phyloP scores from a whole-genome alignment of 2,113 vertebrate species.

The Ptilorrhoa leucosticta region DNA sequence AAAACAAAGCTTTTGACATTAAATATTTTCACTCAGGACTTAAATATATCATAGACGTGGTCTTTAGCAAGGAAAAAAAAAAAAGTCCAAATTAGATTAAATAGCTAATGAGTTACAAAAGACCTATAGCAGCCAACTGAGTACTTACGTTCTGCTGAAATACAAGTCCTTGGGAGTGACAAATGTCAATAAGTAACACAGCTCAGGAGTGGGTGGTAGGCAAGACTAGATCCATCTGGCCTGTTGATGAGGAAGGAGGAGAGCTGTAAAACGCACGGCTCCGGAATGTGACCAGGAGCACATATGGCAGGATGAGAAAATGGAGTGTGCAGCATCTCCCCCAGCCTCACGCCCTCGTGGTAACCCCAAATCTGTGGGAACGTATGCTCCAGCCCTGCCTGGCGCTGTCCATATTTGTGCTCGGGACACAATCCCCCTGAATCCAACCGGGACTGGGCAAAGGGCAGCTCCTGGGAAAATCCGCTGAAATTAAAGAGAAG shows the following conservation, averaged over 20 bases:
- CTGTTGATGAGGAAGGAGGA: neutral
- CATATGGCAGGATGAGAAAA: neutral
- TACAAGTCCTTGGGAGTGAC: neutral
- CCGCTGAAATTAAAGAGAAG: neutral
- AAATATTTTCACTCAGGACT: neutral
- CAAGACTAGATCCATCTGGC: conserved; percentile 19
- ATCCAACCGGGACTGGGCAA: neutral
- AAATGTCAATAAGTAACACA: neutral
- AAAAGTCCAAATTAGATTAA: neutral
- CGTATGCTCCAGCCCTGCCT: neutral
- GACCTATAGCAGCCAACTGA: neutral
- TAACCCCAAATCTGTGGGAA: neutral
- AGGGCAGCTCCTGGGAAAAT: neutral
- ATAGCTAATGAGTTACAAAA: neutral
- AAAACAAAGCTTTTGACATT: neutral
- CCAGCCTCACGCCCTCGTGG: neutral
- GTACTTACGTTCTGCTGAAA: neutral
- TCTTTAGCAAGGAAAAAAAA: neutral
- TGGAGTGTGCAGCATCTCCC: neutral
- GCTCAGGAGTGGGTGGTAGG: neutral
- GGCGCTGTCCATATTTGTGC: rapidly evolving
- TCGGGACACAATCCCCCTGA: neutral
- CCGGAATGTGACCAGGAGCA: neutral
- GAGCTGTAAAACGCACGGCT: neutral
- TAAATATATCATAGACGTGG: neutral